These are phyloP conservation scores for Manis pentadactyla DNA, from an alignment of 2,797 vertebrate genomes.

Conservation along the genomic window DNA sequence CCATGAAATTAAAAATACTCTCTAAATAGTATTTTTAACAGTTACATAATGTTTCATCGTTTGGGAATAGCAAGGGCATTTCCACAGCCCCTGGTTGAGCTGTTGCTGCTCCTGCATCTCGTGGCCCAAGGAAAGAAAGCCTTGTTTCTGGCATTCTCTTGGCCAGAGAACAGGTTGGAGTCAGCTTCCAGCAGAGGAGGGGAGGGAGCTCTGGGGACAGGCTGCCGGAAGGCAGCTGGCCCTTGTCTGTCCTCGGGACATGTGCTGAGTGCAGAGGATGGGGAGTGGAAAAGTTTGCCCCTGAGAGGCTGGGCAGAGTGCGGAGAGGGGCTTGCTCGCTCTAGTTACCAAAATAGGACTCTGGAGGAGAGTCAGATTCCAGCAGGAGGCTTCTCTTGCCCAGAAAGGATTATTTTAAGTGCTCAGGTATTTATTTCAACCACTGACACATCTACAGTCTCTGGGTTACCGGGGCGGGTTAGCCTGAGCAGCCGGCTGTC, in stretches of 20 bases:
- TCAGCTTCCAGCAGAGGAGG: not conserved
- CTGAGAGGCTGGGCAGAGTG: not conserved
- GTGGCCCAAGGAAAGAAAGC: slow-evolving; percentile 24
- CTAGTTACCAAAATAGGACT: slow-evolving; percentile 44
- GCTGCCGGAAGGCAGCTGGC: slow-evolving; percentile 58
- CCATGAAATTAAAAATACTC: not conserved
- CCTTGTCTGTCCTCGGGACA: not conserved
- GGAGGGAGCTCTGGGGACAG: slow-evolving; percentile 8
- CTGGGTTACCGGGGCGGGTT: not conserved
- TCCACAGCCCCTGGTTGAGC: not conserved
- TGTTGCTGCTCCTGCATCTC: not conserved
- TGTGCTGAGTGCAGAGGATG: slow-evolving; percentile 24
- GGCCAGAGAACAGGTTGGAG: not conserved
- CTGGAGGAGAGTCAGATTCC: not conserved
- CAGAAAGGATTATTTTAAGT: slow-evolving; percentile 19
- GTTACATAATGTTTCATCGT: not conserved
- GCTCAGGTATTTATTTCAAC: not conserved
- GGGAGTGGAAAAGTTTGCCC: slow-evolving; percentile 39
- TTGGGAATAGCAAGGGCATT: slow-evolving; percentile 46
- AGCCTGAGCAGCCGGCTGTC: not conserved
- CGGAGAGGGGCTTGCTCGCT: not conserved
- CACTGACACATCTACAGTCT: not conserved
- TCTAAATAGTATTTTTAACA: not conserved
- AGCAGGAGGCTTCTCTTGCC: not conserved
- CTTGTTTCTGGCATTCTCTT: not conserved